Conservation (phyloP, 1,140 invertebrate species). For the Heliconius eleuchia region DNA sequence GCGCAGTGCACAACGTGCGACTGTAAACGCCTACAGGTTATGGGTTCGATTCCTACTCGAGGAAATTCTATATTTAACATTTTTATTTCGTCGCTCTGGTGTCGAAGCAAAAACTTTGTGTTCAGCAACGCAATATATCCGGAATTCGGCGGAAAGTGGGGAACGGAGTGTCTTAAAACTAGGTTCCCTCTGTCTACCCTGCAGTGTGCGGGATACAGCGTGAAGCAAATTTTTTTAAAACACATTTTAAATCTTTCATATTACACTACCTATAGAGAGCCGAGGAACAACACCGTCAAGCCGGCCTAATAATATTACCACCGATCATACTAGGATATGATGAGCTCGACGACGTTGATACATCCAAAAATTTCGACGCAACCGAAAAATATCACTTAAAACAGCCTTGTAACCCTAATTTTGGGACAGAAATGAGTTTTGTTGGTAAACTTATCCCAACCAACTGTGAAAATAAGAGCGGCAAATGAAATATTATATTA, state of each 20-base stretch:
- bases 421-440: background rate
- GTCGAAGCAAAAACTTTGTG: too few relatives aligned
- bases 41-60: too few relatives aligned
- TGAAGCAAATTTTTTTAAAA: too few relatives aligned
- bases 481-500: background rate
- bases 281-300: constrained; percentile 43
- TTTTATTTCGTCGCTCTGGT: too few relatives aligned
- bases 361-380: background rate
- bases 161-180: too few relatives aligned
- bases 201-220: too few relatives aligned
- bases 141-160: too few relatives aligned
- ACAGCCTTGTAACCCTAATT: background rate
- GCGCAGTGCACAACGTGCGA: too few relatives aligned
- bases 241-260: background rate
- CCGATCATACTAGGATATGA: constrained; percentile 68
- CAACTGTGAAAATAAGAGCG: background rate
- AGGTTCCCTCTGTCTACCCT: too few relatives aligned
- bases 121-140: too few relatives aligned
- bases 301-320: constrained; percentile 60
- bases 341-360: constrained; percentile 51
- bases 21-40: too few relatives aligned
- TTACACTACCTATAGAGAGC: background rate
- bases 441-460: background rate
- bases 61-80: too few relatives aligned
- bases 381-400: background rate